Conservation (phyloP, 2,113 vertebrate genomes). For the Lagopus leucura region DNA sequence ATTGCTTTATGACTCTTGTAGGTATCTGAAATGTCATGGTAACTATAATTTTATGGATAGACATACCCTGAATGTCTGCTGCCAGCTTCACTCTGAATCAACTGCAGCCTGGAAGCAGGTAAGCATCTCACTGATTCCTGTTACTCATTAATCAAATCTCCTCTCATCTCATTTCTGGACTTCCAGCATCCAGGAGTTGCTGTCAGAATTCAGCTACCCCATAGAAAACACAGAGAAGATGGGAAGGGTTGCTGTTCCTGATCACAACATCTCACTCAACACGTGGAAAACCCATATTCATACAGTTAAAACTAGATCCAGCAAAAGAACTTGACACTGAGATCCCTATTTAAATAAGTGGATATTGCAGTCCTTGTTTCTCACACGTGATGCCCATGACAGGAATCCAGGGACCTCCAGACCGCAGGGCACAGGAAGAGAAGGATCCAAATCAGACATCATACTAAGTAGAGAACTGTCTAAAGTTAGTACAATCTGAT, state of each 20-base stretch:
- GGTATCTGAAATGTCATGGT: slow-evolving; percentile 27
- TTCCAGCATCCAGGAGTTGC: background rate
- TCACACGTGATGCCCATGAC: background rate
- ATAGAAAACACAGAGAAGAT: background rate
- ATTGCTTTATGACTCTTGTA: background rate
- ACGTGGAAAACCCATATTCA: background rate
- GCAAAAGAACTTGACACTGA: background rate
- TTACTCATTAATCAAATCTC: background rate
- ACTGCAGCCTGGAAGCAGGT: background rate
- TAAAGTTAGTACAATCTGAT: background rate
- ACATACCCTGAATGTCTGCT: background rate
- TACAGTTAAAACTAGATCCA: background rate
- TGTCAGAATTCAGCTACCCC: background rate
- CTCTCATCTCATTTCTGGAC: background rate
- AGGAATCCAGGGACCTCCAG: background rate
- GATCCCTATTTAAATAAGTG: background rate
- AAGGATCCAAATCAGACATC: background rate
- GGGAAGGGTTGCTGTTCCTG: background rate
- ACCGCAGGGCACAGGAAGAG: accelerated
- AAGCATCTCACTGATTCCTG: background rate
- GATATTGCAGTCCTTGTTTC: background rate
- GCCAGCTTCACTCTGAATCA: background rate
- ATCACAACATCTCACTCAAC: background rate
- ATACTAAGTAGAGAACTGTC: background rate
- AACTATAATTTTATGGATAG: slow-evolving; percentile 30